These are phyloP conservation scores for Maniola hyperantus DNA, from an alignment of 2,888 invertebrate species.

Conservation along the genomic window DNA sequence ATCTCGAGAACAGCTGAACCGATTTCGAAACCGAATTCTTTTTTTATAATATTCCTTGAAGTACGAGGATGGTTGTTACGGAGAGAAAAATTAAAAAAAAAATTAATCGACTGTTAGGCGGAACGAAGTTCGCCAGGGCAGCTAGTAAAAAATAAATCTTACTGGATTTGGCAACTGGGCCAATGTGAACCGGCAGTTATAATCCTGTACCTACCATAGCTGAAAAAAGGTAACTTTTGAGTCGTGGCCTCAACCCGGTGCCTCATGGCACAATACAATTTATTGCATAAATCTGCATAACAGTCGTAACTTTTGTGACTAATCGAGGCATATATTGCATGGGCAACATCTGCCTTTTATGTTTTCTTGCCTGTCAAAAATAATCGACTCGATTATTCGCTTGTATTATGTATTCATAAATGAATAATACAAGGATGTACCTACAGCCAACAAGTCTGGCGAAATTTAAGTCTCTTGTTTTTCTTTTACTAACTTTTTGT, in stretches of 20 bases:
- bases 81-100: no score
- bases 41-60: no score
- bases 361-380: conserved; percentile 26
- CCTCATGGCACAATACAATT: conserved; percentile 45
- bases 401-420: conserved; percentile 16
- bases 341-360: conserved; percentile 18
- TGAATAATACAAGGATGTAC: conserved; percentile 26
- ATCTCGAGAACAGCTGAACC: no score
- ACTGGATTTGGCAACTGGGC: not conserved
- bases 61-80: no score
- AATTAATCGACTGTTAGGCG: no score
- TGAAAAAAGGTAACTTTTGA: conserved; percentile 37
- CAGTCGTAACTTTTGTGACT: conserved; percentile 39
- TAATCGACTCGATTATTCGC: conserved; percentile 25
- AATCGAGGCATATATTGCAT: conserved; percentile 28
- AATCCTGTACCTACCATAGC: not conserved
- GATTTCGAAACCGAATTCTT: no score
- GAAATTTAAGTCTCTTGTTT: not conserved
- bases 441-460: conserved; percentile 5
- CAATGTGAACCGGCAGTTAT: not conserved
- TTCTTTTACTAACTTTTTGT: not conserved
- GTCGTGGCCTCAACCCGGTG: conserved; percentile 51
- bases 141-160: no score
- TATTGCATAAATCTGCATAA: conserved; percentile 55
- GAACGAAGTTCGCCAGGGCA: no score